A percentile compares a stretch with the other conserved stretches of the same genome.
These are phyloP conservation scores for Pangasius mekongensis DNA, from an alignment of 2,797 vertebrate species.

Conservation along the genomic window DNA sequence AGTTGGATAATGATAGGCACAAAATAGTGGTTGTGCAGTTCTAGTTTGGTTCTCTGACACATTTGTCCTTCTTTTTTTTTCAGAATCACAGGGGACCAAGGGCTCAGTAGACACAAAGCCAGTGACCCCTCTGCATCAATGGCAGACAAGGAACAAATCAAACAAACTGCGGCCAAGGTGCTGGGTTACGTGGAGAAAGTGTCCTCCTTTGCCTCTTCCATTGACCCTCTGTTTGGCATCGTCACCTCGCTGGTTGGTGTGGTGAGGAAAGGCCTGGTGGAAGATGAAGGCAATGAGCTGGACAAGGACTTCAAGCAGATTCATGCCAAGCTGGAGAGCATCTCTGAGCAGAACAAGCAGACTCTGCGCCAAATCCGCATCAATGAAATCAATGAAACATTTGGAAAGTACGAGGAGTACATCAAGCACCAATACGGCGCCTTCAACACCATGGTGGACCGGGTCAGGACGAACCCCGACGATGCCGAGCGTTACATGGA, in stretches of 20 bases:
- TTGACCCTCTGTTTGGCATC: constrained; percentile 79
- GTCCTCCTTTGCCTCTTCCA: constrained; percentile 76
- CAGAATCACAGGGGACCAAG: constrained; percentile 29
- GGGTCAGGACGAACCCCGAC: constrained; percentile 70
- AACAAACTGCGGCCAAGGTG: constrained; percentile 68
- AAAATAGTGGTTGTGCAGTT: neutral
- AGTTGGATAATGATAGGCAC: neutral
- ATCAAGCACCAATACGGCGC: constrained; percentile 79
- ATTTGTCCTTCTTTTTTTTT: constrained; percentile 1
- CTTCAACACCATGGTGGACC: constrained; percentile 73
- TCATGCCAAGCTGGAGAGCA: constrained; percentile 71
- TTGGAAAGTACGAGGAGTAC: constrained; percentile 75
- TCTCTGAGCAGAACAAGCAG: constrained; percentile 75
- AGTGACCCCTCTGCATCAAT: constrained; percentile 60
- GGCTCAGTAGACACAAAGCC: constrained; percentile 15
- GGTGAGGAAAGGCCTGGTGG: constrained; percentile 71
- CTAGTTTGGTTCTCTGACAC: neutral
- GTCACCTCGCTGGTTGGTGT: constrained; percentile 76
- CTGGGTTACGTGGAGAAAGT: constrained; percentile 75
- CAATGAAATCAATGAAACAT: constrained; percentile 76
- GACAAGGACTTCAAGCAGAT: constrained; percentile 74
- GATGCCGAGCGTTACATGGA: constrained; percentile 61
- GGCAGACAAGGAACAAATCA: constrained; percentile 72
- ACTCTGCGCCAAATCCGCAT: constrained; percentile 73
- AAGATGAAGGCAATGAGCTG: constrained; percentile 65